These are phyloP conservation scores for Protonemura montana DNA, from an alignment of 2,888 invertebrate genomes.

Conservation along the genomic window DNA sequence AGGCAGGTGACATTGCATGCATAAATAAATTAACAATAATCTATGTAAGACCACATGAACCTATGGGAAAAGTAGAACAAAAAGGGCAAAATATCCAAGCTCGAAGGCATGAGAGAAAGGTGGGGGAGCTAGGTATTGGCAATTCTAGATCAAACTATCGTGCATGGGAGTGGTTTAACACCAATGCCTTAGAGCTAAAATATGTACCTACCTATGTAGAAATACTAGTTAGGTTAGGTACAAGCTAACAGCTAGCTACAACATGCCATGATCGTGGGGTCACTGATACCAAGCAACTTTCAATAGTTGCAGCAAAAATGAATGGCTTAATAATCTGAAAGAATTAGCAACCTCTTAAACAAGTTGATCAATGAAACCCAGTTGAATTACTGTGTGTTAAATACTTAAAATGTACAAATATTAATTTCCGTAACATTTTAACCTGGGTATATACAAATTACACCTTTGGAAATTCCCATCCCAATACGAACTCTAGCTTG, in stretches of 20 bases:
- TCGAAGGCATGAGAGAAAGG: background rate
- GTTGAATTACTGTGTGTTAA: too few relatives aligned
- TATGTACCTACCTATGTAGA: background rate
- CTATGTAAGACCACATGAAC: background rate
- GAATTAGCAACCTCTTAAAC: too few relatives aligned
- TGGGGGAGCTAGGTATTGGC: background rate
- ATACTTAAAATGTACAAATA: too few relatives aligned
- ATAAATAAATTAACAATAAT: background rate
- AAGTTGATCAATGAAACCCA: too few relatives aligned
- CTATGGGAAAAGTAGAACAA: slow-evolving; percentile 12
- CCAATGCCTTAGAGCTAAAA: background rate
- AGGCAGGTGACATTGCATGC: background rate
- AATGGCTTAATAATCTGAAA: too few relatives aligned
- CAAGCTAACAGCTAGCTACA: background rate
- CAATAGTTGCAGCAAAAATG: background rate
- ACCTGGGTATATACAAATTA: too few relatives aligned
- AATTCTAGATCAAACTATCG: background rate
- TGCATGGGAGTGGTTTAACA: background rate
- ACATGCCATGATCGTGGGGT: background rate
- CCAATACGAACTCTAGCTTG: too few relatives aligned
- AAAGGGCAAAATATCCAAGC: background rate
- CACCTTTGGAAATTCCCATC: too few relatives aligned
- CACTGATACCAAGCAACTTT: background rate
- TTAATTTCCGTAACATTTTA: too few relatives aligned
- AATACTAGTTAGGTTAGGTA: background rate